Percentiles rank a stretch among this genome's conserved stretches.
These are phyloP conservation scores for Macrotus californicus DNA, from an alignment of 2,113 vertebrate species.

Conservation along the genomic window DNA sequence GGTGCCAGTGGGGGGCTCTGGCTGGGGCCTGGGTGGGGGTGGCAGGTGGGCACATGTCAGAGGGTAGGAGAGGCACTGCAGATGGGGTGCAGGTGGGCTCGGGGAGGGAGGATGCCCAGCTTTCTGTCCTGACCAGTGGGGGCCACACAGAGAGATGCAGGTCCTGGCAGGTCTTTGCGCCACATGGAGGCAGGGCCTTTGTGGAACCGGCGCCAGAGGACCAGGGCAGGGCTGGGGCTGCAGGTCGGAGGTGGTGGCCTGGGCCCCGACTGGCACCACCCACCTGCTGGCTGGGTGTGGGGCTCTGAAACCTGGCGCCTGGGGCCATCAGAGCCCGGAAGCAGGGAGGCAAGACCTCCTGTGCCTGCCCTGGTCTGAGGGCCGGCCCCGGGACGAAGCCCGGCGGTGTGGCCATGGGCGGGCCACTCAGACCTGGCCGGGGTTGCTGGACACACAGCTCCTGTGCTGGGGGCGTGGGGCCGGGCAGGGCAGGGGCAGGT, in stretches of 20 bases:
- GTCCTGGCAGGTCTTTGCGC: accelerated
- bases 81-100: accelerated
- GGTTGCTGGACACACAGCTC: neutral
- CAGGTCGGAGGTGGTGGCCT: accelerated
- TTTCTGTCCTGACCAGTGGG: neutral
- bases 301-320: neutral
- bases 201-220: neutral
- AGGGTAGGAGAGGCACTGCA: too few species aligned
- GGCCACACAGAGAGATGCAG: too few species aligned
- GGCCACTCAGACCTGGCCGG: accelerated
- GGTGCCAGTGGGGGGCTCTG: neutral
- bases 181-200: accelerated
- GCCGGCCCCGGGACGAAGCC: neutral
- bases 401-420: neutral
- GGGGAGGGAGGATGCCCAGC: neutral
- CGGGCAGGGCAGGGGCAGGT: neutral
- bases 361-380: neutral
- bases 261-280: too few species aligned
- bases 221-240: neutral
- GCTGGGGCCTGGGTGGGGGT: accelerated
- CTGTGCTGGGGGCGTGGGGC: accelerated
- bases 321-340: neutral
- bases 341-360: accelerated
- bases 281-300: neutral
- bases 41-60: neutral